Evolutionary conservation across 37 sponge, comb jelly and placozoan species (phyloP), one percentile per base, ranked within the genome.

Genomic region (Mnemiopsis leidyi): DNA sequence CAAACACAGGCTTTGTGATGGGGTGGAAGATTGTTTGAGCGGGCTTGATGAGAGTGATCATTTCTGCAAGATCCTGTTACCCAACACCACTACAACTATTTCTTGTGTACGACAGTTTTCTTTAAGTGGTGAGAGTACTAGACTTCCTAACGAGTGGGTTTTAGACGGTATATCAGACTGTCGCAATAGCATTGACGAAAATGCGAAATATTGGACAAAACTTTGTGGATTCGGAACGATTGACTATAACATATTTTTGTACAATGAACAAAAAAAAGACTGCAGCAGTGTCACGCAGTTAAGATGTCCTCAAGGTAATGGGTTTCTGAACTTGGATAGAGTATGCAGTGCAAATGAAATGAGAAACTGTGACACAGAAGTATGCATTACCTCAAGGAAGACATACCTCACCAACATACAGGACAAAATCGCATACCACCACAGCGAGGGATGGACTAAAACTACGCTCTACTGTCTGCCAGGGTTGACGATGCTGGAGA

Each of bases 1-100:
- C 90, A 85, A 85, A 26, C 90, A 85, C 61, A 38, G 29, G 48
- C 29, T 85, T 5, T 85, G 90, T 40, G 48, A 85, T 39, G 90
- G 48, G 24, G 36, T n/a, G 0, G 25, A 5, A 26, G 36, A 85
- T 0, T 39, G 90, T 39, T 9, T 9, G 29, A 61, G 48, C 0
- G 39, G 36, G 5, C 2, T 0, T 23, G 90, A 85, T 39, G 90
- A 85, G 29, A 29, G 24, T n/a, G 25, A 23, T 1, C 1, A 9
- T 7, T 23, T 3, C 61, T 85, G 90, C 23, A 23, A 23, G 3
- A 1, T 2, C 29, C 1, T 85, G 61, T n/a, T n/a, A n/a, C n/a
- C n/a, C n/a, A n/a, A n/a, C n/a, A 25, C 90, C 23, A 9, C 39
- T 0, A 3, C 20, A 9, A 34, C 2, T 13, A 40, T 85, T 16